Conservation (phyloP, 1,140 invertebrate species). For the Zaprionus lachaisei region DNA sequence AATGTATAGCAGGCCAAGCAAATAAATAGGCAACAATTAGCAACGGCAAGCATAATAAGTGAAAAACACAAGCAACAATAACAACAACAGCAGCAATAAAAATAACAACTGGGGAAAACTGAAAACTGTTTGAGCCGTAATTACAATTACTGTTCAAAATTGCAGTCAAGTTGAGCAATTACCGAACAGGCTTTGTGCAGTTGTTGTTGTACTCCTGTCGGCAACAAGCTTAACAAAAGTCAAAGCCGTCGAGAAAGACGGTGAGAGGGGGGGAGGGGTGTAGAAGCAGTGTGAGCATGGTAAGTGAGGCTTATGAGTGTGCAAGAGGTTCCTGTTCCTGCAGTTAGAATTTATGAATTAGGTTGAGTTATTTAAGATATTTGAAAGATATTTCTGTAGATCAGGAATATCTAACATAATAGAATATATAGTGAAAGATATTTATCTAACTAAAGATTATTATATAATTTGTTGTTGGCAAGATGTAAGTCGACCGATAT, state of each 20-base stretch:
- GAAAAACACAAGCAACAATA: slow-evolving; percentile 18
- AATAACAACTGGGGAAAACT: background rate
- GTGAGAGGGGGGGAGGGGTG: background rate
- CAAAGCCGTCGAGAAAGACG: background rate
- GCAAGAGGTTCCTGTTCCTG: background rate
- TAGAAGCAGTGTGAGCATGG: background rate
- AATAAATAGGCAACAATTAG: slow-evolving; percentile 52
- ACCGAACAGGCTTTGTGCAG: slow-evolving; percentile 44
- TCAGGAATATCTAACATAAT: background rate
- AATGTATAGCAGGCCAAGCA: slow-evolving; percentile 21
- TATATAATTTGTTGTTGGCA: too few species aligned
- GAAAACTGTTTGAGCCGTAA: slow-evolving; percentile 40
- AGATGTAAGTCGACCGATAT: too few species aligned
- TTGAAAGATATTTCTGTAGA: background rate
- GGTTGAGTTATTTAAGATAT: background rate
- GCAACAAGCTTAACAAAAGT: slow-evolving; percentile 31
- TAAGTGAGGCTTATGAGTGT: background rate
- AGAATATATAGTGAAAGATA: background rate
- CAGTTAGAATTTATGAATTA: background rate
- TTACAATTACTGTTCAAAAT: slow-evolving; percentile 58
- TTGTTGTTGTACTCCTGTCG: slow-evolving; percentile 42
- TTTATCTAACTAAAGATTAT: background rate
- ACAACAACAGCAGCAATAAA: background rate
- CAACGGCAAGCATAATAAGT: background rate
- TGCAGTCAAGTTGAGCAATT: slow-evolving; percentile 57